Evolutionary conservation across 2,888 invertebrate genomes (phyloP).

Genomic region (Rhodophaea formosa): DNA sequence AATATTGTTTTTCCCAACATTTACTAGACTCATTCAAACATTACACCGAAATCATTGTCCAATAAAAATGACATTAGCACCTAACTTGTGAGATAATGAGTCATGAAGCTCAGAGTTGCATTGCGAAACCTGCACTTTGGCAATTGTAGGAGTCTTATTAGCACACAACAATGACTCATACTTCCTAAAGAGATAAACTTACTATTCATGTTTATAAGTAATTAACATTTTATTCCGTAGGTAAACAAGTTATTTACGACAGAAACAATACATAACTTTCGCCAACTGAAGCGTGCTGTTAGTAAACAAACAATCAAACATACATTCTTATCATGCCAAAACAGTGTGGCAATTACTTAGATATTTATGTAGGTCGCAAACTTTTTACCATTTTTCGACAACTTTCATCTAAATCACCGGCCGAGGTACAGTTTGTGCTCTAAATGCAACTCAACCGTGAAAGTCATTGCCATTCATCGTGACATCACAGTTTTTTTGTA

Average conservation of each 20-base stretch:
- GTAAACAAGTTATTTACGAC: background rate
- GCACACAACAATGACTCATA: slow-evolving; percentile 1
- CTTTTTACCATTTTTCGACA: slow-evolving; percentile 60
- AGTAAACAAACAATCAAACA: slow-evolving; percentile 38
- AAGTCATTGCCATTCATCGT: slow-evolving; percentile 75
- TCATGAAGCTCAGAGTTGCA: background rate
- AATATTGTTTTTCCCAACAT: too few relatives aligned
- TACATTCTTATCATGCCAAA: slow-evolving; percentile 28
- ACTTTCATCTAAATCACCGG: slow-evolving; percentile 70
- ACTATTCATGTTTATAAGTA: background rate
- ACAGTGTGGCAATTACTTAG: slow-evolving; percentile 24
- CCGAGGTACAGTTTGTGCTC: slow-evolving; percentile 73
- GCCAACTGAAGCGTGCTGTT: slow-evolving; percentile 24
- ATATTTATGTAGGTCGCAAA: slow-evolving; percentile 47
- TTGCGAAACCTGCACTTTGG: background rate
- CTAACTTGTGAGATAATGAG: background rate
- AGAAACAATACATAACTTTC: slow-evolving; percentile 30
- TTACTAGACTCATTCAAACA: too few relatives aligned
- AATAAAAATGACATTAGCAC: too few relatives aligned
- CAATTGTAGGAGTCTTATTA: slow-evolving; percentile 1
- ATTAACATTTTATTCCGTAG: background rate
- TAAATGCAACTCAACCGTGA: slow-evolving; percentile 79
- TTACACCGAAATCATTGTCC: too few relatives aligned
- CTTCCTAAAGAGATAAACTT: background rate
- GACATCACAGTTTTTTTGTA: slow-evolving; percentile 76